Evolutionary conservation across 2,113 vertebrate species (phyloP), one percentile per base, ranked within the genome.

Genomic region (Tachycineta bicolor): DNA sequence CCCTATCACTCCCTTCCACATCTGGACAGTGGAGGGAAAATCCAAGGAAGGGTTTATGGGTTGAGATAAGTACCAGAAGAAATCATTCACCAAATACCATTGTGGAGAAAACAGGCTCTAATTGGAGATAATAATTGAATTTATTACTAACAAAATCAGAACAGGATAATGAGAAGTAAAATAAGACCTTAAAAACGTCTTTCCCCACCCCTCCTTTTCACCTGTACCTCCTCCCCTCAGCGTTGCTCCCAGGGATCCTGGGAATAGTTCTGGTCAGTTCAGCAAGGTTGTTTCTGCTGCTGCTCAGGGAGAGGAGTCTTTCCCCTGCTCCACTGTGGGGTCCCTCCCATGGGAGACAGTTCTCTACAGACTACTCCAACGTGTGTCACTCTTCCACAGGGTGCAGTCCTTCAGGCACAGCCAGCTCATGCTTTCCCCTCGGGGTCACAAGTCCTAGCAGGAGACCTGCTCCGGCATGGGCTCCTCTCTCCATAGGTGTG

Each of bases 211-310:
- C 21, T 76, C 26, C 5, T 52, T 59, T 59, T 34, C 11, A 37
- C 21, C 14, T 59, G 26, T 60, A 23, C 22, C 53, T 37, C 33
- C 26, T 68, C 9, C 33, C 9, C 10, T 67, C 26, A 52, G 63
- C 0, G 0, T 14, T 6, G 3, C 37, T 37, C 37, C 37, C 26
- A 23, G 26, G 14, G 33, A 26, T 17, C 37, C 11, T 9, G 25
- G 71, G 31, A 68, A 43, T 14, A 6, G 18, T 68, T 64, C 15
- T 33, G 24, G 11, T 52, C 37, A 26, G 37, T 52, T 52, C 26
- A 52, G 14, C 44, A 52, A 59, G 37, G 25, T 50, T 65, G 24
- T 58, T 58, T 10, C 34, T 34, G 60, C 24, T 58, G 50, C 50
- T 49, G 34, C 60, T 43, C 43, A 50, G 25, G 24, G 37, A 71